phyloP scores from a whole-genome alignment of 2,797 vertebrate species.

The Alectoris magna region DNA sequence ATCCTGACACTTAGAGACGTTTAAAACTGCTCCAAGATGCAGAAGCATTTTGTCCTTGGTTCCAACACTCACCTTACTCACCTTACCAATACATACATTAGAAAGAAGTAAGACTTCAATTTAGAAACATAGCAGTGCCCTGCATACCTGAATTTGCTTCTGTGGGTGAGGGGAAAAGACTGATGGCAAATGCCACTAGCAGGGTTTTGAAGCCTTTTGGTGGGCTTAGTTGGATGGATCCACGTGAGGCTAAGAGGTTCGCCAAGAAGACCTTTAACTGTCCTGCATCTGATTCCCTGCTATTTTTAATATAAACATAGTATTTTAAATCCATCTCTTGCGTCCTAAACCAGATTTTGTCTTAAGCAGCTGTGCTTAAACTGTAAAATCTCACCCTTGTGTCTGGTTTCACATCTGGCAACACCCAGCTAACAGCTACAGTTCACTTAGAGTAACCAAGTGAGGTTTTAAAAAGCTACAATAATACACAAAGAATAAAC shows the following conservation, averaged over 20 bases:
- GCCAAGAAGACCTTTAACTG: conserved; percentile 60
- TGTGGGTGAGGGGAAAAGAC: background rate
- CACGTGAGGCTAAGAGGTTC: conserved; percentile 48
- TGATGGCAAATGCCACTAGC: conserved; percentile 4
- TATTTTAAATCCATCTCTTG: conserved; percentile 73
- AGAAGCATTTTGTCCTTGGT: background rate
- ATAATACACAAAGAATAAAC: conserved; percentile 56
- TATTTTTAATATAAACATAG: conserved; percentile 74
- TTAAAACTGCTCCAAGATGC: background rate
- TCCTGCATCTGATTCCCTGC: conserved; percentile 43
- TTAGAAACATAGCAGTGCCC: conserved; percentile 55
- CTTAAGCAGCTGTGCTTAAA: conserved; percentile 76
- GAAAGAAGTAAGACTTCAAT: conserved; percentile 35
- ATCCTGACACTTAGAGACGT: background rate
- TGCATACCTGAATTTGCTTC: conserved; percentile 22
- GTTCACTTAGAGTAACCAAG: conserved; percentile 78
- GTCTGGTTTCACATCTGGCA: conserved; percentile 84
- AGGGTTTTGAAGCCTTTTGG: background rate
- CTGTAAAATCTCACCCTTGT: conserved; percentile 82
- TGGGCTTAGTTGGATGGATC: conserved; percentile 26
- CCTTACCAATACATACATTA: background rate
- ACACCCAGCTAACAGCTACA: conserved; percentile 79
- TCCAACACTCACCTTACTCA: background rate
- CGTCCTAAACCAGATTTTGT: conserved; percentile 75
- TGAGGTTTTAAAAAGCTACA: conserved; percentile 46